A percentile compares a stretch with the other conserved stretches of the same genome.
phyloP scores from a whole-genome alignment of 2,113 vertebrate genomes.

The Ceyx cyanopectus region DNA sequence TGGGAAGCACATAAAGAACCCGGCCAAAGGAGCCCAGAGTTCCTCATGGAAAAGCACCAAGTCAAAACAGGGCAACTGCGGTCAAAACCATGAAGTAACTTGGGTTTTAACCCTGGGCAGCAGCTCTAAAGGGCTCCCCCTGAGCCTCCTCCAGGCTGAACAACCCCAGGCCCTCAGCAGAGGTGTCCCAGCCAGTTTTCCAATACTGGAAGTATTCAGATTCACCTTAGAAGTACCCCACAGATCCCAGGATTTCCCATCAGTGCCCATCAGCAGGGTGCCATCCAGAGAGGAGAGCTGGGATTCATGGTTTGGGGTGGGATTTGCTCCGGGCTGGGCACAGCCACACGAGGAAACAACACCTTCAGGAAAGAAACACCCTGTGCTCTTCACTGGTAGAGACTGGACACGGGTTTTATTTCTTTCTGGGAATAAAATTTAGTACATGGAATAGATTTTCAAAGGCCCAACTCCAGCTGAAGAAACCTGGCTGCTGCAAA shows the following conservation, averaged over 20 bases:
- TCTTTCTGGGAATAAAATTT: neutral
- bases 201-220: neutral
- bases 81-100: too few species aligned
- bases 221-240: neutral
- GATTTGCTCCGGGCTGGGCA: accelerated
- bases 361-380: neutral
- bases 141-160: too few species aligned
- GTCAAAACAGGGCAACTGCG: neutral
- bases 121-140: neutral
- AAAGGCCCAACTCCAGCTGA: neutral
- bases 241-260: neutral
- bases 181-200: neutral
- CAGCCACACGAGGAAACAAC: neutral
- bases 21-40: accelerated
- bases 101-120: too few species aligned
- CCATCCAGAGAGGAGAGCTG: neutral
- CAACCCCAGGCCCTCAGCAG: too few species aligned
- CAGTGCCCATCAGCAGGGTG: neutral
- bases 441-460: neutral
- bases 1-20: neutral
- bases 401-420: neutral
- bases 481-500: neutral
- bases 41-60: neutral
- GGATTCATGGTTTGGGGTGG: neutral
- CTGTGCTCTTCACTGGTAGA: accelerated